A percentile compares a stretch with the other conserved stretches of the same genome.
These are phyloP conservation scores for Pterobdella sp. DNA, from an alignment of 2,888 invertebrate genomes.

Conservation along the genomic window DNA sequence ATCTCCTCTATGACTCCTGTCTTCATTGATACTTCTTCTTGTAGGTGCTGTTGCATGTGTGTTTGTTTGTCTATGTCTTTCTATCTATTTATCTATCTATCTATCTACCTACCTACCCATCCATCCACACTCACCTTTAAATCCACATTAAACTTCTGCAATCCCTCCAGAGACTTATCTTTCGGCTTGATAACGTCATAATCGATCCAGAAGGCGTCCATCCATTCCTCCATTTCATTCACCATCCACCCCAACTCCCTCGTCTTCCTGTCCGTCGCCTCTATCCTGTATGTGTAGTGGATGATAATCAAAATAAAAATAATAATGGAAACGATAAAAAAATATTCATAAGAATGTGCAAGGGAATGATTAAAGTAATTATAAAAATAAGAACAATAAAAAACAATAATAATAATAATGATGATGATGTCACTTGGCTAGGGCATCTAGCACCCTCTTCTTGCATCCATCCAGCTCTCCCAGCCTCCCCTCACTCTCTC, in stretches of 20 bases:
- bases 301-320: constrained; percentile 7
- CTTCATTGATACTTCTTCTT: too few species aligned
- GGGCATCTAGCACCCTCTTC: neutral
- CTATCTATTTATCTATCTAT: too few species aligned
- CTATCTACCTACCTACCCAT: too few species aligned
- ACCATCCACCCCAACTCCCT: constrained; percentile 4
- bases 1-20: too few species aligned
- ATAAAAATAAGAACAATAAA: neutral
- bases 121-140: neutral
- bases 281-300: neutral
- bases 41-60: too few species aligned
- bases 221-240: neutral
- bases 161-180: neutral
- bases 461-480: neutral
- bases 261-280: neutral
- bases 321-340: neutral
- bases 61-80: too few species aligned
- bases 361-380: neutral
- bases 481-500: neutral
- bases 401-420: neutral
- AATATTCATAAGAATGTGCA: constrained; percentile 14
- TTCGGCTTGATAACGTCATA: neutral
- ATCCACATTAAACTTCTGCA: neutral
- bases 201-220: neutral
- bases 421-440: neutral